Evolutionary conservation across 2,113 vertebrate species (phyloP), one percentile per base, ranked within the genome.

Genomic region (Hippocampus guttulatus): DNA sequence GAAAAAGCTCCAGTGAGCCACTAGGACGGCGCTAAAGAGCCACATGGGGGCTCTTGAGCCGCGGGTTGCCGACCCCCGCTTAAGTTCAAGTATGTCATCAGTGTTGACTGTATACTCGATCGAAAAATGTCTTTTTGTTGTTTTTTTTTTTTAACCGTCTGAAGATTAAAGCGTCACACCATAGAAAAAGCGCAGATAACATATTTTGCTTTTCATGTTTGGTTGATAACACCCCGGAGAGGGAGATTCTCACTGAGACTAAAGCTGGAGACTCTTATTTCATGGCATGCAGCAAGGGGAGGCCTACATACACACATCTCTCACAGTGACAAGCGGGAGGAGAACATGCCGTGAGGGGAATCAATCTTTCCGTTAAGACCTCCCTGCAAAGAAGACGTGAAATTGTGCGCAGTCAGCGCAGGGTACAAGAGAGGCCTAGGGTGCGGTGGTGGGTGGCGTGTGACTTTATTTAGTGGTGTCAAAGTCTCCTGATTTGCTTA

Each of bases 281-380:
- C 64, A 70, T 73, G 74, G 76, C 76, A 14, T 12, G 54, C n/a
- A 78, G 71, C 58, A 72, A 75, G 30, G 71, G 69, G 15, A 15
- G 27, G 27, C 57, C 69, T 78, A 62, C 76, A 76, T 81, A 82
- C 82, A 79, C 83, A 79, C 65, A 80, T 85, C 67, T 68, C 76
- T 89, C 82, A 77, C 67, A 70, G 45, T 69, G 67, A 68, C 82
- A 78, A 83, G 67, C 55, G 79, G 82, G 64, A 55, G 78, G 75
- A 72, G 70, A 70, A 77, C 23, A 49, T 55, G 52, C 64, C 51
- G 75, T 58, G 69, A 27, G 55, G 75, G 67, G 70, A 86, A 83
- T 82, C 74, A 75, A 71, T 85, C 80, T 78, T 78, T 58, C 70
- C 68, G 54, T 47, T 57, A 81, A 80, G 72, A 78, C 73, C 76